Evolutionary conservation across 37 sponge, comb jelly and placozoan genomes (phyloP), one percentile per base, ranked within the genome.

Genomic region (Chondrilla cf. caribensis): DNA sequence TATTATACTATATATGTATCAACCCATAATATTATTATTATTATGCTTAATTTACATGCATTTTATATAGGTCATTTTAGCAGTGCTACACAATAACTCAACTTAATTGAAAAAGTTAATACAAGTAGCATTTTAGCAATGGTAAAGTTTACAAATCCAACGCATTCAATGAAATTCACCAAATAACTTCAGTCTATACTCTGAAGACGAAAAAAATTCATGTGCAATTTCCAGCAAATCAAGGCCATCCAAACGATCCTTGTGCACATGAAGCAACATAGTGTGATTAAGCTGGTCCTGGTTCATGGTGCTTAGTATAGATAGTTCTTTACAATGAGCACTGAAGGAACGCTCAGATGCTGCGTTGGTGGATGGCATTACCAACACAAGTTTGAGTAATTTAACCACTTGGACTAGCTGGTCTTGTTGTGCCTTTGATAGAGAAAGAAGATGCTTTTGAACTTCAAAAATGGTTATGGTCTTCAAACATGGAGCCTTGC

Each of bases 301-400:
- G 17, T n/a, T 79, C 86, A 79, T 79, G 26, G 86, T 77, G 84
- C 64, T 77, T 19, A 84, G 41, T 25, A 76, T 76, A 60, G 37
- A 76, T 58, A 76, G 75, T 26, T 58, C 41, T 58, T 76, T 70
- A 17, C 86, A 36, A 31, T 80, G 60, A 42, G 86, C 73, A 86
- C 65, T 76, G 64, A 86, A 86, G 17, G 86, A 86, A 19, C 76
- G 31, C 62, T 86, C 86, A 39, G 81, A 86, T 7, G 81, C 57
- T 28, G 86, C 86, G 38, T 80, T 86, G 26, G 86, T 86, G 28
- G 86, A 81, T 54, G 86, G 86, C 86, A 86, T 86, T n/a, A 80
- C 81, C 60, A 86, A 25, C 11, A 86, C 19, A 58, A 86, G n/a
- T 38, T 85, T 42, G 54, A 85, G 28, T 32, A 78, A 14, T 24